Conservation (phyloP, 1,140 invertebrate genomes). For the Tetramorium parvispinum region DNA sequence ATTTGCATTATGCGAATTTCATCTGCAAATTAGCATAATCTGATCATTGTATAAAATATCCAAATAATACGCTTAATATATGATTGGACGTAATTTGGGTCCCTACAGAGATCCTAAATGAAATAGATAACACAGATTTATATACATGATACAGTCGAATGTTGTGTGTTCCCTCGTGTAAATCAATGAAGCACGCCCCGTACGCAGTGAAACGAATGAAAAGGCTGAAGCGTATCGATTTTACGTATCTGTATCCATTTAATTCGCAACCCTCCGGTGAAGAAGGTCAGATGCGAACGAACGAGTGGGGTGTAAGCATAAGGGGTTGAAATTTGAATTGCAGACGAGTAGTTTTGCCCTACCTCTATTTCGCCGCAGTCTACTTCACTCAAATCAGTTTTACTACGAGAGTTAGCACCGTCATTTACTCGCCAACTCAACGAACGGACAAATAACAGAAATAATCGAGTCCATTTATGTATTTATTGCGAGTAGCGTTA, state of each 20-base stretch:
- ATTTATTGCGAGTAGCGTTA: slow-evolving; percentile 76
- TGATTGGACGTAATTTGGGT: background rate
- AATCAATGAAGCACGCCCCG: slow-evolving; percentile 14
- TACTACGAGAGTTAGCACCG: slow-evolving; percentile 75
- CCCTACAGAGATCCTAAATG: background rate
- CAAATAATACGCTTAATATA: slow-evolving; percentile 37
- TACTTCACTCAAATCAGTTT: slow-evolving; percentile 77
- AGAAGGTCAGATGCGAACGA: slow-evolving; percentile 62
- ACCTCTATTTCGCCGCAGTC: slow-evolving; percentile 6
- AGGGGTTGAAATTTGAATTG: slow-evolving; percentile 81
- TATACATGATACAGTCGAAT: slow-evolving; percentile 13
- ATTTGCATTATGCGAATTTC: slow-evolving; percentile 10
- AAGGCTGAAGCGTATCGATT: slow-evolving; percentile 71
- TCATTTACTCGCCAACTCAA: slow-evolving; percentile 71
- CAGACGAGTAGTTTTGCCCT: slow-evolving; percentile 71
- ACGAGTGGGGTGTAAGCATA: slow-evolving; percentile 73
- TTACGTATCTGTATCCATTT: slow-evolving; percentile 76
- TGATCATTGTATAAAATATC: slow-evolving; percentile 1
- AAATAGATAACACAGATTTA: slow-evolving; percentile 47
- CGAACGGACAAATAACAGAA: slow-evolving; percentile 69
- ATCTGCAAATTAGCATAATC: slow-evolving; percentile 29
- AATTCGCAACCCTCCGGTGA: slow-evolving; percentile 71
- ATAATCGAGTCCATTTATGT: slow-evolving; percentile 81
- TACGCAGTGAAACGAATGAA: slow-evolving; percentile 22
- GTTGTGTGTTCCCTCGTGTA: slow-evolving; percentile 23